Evolutionary conservation across 2,888 invertebrate genomes (phyloP).

Genomic region (Troides oblongomaculatus): DNA sequence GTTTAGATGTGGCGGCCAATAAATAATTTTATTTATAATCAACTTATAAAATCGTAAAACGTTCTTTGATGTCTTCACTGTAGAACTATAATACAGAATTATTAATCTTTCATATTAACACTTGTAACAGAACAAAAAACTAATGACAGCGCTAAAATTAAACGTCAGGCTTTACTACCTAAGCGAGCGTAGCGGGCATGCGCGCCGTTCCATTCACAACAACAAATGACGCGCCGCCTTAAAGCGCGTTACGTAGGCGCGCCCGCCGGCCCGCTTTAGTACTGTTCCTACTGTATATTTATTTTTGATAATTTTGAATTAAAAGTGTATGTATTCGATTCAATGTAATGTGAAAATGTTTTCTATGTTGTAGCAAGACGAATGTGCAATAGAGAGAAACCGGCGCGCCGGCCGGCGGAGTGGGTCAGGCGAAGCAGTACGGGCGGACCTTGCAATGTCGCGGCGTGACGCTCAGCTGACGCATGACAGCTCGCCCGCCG

Average conservation of each 20-base stretch:
- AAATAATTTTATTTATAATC: too few relatives aligned
- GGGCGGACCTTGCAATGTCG: constrained; percentile 82
- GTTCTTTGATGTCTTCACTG: background rate
- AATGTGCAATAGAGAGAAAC: constrained; percentile 6
- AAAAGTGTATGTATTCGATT: background rate
- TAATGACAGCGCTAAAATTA: constrained; percentile 39
- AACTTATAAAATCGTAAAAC: too few relatives aligned
- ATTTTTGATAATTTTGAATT: background rate
- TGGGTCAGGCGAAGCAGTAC: constrained; percentile 71
- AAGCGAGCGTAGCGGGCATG: constrained; percentile 47
- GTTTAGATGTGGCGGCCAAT: too few relatives aligned
- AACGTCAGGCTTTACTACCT: constrained; percentile 42
- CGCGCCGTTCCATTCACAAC: constrained; percentile 55
- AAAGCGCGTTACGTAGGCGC: constrained; percentile 31
- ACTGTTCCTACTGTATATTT: constrained; percentile 2
- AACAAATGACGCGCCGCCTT: constrained; percentile 45
- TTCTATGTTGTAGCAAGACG: constrained; percentile 7
- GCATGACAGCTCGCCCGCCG: constrained; percentile 60
- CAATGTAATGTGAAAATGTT: constrained; percentile 9
- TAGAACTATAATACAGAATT: background rate
- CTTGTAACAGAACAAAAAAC: constrained; percentile 22
- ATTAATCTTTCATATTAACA: constrained; percentile 16
- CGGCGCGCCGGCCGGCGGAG: constrained; percentile 54
- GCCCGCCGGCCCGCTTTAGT: constrained; percentile 14
- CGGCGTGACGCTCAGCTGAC: constrained; percentile 81